Conservation (phyloP, 1,140 invertebrate genomes). For the Dreissena rostriformis region DNA sequence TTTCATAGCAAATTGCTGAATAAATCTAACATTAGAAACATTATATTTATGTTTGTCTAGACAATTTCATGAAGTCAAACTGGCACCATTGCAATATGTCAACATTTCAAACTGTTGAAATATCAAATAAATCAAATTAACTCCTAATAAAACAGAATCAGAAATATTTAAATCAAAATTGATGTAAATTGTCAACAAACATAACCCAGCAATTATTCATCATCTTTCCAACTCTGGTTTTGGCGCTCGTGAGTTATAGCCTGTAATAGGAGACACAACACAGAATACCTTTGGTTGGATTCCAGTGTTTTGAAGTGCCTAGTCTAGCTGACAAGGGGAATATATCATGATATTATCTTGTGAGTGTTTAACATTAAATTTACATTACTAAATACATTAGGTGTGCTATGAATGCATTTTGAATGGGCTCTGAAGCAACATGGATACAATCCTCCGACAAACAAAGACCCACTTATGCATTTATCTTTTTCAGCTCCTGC, state of each 20-base stretch:
- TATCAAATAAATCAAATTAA: conserved; percentile 46
- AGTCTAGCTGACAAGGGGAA: conserved; percentile 38
- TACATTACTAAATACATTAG: conserved; percentile 61
- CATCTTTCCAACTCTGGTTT: not conserved
- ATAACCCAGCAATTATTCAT: conserved; percentile 38
- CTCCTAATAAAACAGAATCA: conserved; percentile 34
- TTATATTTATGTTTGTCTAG: no score
- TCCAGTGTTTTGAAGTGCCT: conserved; percentile 33
- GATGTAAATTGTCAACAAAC: conserved; percentile 56
- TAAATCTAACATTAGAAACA: no score
- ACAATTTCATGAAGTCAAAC: no score
- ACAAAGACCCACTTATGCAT: no score
- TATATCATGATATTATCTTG: conserved; percentile 55
- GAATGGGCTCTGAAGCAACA: conserved; percentile 3
- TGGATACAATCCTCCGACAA: no score
- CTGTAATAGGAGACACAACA: conserved; percentile 19
- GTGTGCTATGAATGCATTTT: conserved; percentile 44
- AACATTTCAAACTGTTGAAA: conserved; percentile 8
- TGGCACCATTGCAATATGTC: not conserved
- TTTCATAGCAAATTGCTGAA: no score
- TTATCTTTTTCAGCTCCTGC: no score
- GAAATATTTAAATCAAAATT: conserved; percentile 59
- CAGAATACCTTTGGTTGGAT: conserved; percentile 23
- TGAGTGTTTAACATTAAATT: conserved; percentile 58
- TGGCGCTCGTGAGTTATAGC: not conserved